These are phyloP conservation scores for Periophthalmodon schlosseri DNA, from an alignment of 2,113 vertebrate genomes.

Conservation along the genomic window DNA sequence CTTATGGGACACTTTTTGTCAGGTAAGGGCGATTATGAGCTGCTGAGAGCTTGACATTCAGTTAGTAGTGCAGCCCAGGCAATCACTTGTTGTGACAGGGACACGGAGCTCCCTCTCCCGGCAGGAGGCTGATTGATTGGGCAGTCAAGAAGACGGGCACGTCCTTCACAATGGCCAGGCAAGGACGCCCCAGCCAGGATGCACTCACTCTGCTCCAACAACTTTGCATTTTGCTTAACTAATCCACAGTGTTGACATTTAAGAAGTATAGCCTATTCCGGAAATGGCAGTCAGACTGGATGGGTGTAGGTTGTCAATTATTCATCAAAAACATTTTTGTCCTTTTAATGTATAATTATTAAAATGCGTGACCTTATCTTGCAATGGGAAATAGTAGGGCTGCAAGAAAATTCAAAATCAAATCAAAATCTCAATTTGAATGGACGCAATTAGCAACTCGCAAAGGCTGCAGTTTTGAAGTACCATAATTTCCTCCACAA, in stretches of 20 bases:
- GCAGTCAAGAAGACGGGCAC: constrained; percentile 60
- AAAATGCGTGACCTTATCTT: too few relatives aligned
- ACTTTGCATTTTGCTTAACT: constrained; percentile 55
- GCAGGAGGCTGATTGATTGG: constrained; percentile 75
- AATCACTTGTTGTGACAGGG: constrained; percentile 71
- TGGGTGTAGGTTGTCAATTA: constrained; percentile 3
- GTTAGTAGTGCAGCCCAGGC: constrained; percentile 54
- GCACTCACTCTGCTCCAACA: constrained; percentile 43
- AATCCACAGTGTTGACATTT: constrained; percentile 55
- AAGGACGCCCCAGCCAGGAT: constrained; percentile 53
- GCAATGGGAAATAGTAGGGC: too few relatives aligned
- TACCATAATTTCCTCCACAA: too few relatives aligned
- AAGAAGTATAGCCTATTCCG: constrained; percentile 39
- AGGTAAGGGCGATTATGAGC: constrained; percentile 62
- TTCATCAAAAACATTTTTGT: neutral
- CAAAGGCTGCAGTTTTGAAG: too few relatives aligned
- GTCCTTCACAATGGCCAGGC: constrained; percentile 67
- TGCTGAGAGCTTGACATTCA: constrained; percentile 48
- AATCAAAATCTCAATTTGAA: too few relatives aligned
- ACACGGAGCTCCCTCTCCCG: constrained; percentile 64
- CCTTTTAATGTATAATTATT: too few relatives aligned
- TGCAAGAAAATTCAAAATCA: too few relatives aligned
- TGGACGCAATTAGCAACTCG: too few relatives aligned
- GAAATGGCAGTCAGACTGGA: constrained; percentile 57
- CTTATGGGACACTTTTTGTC: constrained; percentile 40